Base-by-base conservation (phyloP, 2,888 invertebrate genomes). In the Rhopalosiphum nymphaeae region DNA sequence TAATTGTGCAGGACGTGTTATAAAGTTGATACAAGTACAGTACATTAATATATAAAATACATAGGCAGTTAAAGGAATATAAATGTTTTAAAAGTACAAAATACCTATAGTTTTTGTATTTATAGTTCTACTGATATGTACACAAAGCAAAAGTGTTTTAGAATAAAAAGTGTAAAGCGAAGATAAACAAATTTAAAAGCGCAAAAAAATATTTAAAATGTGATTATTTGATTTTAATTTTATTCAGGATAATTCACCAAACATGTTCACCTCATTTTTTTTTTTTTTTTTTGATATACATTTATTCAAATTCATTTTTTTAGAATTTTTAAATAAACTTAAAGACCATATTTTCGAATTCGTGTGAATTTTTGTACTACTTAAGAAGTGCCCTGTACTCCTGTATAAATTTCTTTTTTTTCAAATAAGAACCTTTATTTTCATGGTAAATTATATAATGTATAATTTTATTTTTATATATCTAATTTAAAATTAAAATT, bases 91-190 rank as follows among this genome's bases (percentile, higher is more conserved):
- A 89, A 89, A 89, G 21, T 44, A 89, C n/a, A 57, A 85, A 57
- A 44, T 49, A 49, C 26, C 36, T 78, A 78, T 36, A 36, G 10
- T 89, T 56, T 84, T 29, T 67, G 57, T 53, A 29, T 89, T 42
- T 56, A 42, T 56, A 42, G 46, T 89, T 87, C 16, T 92, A 87
- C 46, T 36, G 36, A 46, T 53, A n/a, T 78, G 61, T 56, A 84
- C 44, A 53, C 5, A 61, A 84, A 67, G 67, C 67, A 44, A 78
- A 46, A 29, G 53, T 89, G 78, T 89, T 89, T 93, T 26, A 67
- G 10, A 88, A 44, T 53, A 49, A 26, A n/a, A 88, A 25, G 84
- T 84, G 84, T 78, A 5, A 89, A 93, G 89, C 93, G 16, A 67
- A 89, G 49, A 56, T 21, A 11, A 78, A 67, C 26, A 44, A 42